phyloP scores from a whole-genome alignment of 2,797 vertebrate genomes.

The Bradypodion pumilum region DNA sequence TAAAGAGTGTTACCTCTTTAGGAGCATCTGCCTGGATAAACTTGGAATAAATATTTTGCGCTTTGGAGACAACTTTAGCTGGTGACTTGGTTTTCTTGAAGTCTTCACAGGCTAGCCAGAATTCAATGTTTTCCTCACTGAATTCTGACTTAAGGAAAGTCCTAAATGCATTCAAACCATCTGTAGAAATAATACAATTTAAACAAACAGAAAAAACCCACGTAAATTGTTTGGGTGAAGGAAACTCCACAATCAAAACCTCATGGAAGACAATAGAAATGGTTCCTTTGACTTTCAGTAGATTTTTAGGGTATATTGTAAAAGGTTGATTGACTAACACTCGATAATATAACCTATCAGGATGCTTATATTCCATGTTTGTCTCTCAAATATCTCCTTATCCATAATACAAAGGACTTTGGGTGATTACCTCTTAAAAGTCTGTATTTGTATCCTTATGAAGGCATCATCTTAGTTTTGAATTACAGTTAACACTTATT shows the following conservation, averaged over 20 bases:
- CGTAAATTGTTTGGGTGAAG: not conserved
- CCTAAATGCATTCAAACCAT: slow-evolving; percentile 87
- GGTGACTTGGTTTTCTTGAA: slow-evolving; percentile 88
- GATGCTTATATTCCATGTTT: not conserved
- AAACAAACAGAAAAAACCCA: not conserved
- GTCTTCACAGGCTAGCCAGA: slow-evolving; percentile 94
- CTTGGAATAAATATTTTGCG: slow-evolving; percentile 92
- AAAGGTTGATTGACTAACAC: not conserved
- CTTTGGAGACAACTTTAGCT: slow-evolving; percentile 85
- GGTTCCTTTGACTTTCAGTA: not conserved
- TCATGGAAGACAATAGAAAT: not conserved
- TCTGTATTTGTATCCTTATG: not conserved
- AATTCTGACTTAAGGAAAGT: slow-evolving; percentile 92
- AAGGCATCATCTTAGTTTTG: not conserved
- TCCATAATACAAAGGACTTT: not conserved
- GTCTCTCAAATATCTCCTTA: not conserved
- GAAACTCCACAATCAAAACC: not conserved
- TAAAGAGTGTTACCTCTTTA: slow-evolving; percentile 83
- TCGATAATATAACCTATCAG: not conserved
- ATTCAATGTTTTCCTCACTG: slow-evolving; percentile 95
- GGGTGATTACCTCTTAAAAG: not conserved
- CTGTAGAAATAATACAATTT: slow-evolving; percentile 68
- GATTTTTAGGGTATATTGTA: not conserved
- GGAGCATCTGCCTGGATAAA: slow-evolving; percentile 91
- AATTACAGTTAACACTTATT: not conserved